phyloP scores from a whole-genome alignment of 2,113 vertebrate species.

The Barbus barbus region DNA sequence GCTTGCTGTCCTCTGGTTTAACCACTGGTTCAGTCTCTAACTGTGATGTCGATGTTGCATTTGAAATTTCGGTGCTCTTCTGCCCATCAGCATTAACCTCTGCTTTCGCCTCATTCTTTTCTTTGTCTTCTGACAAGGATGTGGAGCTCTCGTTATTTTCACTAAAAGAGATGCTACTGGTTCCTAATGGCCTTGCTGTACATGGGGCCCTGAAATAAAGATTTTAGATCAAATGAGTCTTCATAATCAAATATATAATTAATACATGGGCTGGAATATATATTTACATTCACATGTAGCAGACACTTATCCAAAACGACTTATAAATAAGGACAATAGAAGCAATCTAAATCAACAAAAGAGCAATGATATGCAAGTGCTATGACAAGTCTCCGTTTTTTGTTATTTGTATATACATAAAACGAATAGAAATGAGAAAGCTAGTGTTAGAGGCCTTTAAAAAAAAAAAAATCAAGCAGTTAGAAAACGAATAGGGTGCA shows the following conservation, averaged over 20 bases:
- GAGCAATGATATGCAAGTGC: too few species aligned
- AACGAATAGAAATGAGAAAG: too few species aligned
- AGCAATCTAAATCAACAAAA: too few species aligned
- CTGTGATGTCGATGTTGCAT: background rate
- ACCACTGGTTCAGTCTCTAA: background rate
- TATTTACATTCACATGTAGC: too few species aligned
- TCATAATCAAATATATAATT: too few species aligned
- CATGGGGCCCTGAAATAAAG: conserved; percentile 52
- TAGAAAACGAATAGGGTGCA: too few species aligned
- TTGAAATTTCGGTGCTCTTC: background rate
- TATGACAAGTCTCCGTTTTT: too few species aligned
- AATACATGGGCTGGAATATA: background rate
- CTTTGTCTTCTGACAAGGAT: conserved; percentile 26
- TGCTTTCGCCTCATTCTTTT: background rate
- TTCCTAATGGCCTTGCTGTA: conserved; percentile 56
- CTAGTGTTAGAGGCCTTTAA: too few species aligned
- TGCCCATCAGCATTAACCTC: background rate
- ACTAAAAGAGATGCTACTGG: conserved; percentile 54
- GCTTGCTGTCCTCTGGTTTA: background rate
- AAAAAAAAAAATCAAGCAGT: too few species aligned
- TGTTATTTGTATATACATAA: too few species aligned
- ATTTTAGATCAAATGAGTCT: background rate
- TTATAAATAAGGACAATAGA: too few species aligned
- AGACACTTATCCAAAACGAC: too few species aligned
- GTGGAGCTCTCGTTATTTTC: conserved; percentile 60